phyloP scores from a whole-genome alignment of 2,113 vertebrate species.

The Cervus canadensis region DNA sequence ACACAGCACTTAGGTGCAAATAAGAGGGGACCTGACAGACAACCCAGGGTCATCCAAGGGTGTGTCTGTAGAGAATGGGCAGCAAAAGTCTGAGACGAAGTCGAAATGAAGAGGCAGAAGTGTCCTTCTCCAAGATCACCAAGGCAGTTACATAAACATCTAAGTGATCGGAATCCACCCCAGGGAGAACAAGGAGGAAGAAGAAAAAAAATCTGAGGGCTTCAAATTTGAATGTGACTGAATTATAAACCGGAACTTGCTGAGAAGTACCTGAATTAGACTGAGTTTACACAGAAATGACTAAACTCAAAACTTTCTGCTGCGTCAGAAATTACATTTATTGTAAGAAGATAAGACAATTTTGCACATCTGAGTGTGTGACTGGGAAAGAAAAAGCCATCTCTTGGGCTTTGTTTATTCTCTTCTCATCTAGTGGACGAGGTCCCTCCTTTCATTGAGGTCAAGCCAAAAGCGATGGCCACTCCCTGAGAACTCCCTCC shows the following conservation, averaged over 20 bases:
- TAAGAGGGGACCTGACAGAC: background rate
- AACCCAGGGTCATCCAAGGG: background rate
- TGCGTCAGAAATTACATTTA: background rate
- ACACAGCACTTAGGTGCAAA: background rate
- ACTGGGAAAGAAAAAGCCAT: background rate
- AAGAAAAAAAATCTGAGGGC: background rate
- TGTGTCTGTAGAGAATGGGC: background rate
- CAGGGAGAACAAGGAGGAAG: background rate
- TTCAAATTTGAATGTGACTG: constrained; percentile 34
- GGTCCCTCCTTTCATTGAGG: background rate
- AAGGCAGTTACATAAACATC: background rate
- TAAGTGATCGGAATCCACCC: background rate
- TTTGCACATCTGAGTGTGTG: background rate
- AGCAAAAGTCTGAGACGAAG: background rate
- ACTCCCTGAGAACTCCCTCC: background rate
- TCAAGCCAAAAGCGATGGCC: background rate
- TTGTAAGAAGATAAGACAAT: background rate
- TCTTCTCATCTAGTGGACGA: background rate
- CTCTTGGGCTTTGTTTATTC: background rate
- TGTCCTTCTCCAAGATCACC: background rate
- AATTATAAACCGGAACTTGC: constrained; percentile 1
- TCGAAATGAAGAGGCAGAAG: background rate
- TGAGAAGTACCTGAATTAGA: constrained; percentile 30
- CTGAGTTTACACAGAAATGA: constrained; percentile 17
- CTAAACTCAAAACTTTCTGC: constrained; percentile 38